Base-by-base conservation (phyloP, 2,888 invertebrate genomes). In the Lasioglossum pauxillum region DNA sequence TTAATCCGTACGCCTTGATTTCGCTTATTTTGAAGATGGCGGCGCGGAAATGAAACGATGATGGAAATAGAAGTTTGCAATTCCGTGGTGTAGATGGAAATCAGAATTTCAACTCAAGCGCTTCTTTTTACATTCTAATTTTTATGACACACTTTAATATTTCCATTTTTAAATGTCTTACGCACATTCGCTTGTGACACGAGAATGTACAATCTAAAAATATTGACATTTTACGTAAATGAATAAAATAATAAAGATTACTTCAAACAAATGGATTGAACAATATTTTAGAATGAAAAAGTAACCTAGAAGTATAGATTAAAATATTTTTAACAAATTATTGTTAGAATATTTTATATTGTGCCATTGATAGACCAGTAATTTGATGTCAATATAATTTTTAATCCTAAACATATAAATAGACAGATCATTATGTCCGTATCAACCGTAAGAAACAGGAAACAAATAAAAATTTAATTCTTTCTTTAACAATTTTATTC, bases 1-100 rank as follows among this genome's bases (percentile, higher is more conserved):
- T 84, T 71, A 77, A 78, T 78, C 78, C 72, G 38, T 75, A 46
- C 44, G n/a, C 35, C 38, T 57, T 41, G 53, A 35, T 67, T 82
- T 72, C 57, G 78, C 44, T 78, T 60, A 71, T 78, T 78, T 72
- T 44, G 75, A 69, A 73, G 53, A 74, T 41, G 23, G 49, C 41
- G 16, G 31, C 35, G 44, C 14, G 10, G 41, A 31, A 69, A 67
- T 8, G 16, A 67, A 31, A 67, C 23, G 27, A 3, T 16, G n/a
- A 64, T 44, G 27, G 14, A 44, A 10, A 41, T 27, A 44, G 75
- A 76, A 76, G 69, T 10, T 38, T 19, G 19, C 19, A 16, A 19
- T 67, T 67, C 8, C 31, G 38, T 23, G 38, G 38, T 38, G 12
- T 23, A 23, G 19, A 12, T 38, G 23, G n/a, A 12, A 12, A 69